Percentiles rank a stretch among this genome's conserved stretches.
phyloP scores from a whole-genome alignment of 1,140 invertebrate genomes.

The Drosophila tristis region DNA sequence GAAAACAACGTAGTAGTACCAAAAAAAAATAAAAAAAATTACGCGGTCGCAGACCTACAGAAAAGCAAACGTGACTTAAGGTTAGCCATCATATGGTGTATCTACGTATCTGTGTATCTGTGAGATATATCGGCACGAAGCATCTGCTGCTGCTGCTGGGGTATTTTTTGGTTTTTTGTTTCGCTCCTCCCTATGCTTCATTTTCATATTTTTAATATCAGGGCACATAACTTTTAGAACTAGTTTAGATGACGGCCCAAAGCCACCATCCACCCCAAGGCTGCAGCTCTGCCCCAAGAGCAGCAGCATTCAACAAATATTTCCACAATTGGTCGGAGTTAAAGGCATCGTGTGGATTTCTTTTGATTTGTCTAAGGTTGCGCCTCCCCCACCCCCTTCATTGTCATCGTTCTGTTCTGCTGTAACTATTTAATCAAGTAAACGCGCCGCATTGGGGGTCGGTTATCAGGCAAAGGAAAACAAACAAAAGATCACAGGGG shows the following conservation, averaged over 20 bases:
- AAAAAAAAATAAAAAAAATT: constrained; percentile 39
- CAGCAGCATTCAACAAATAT: constrained; percentile 35
- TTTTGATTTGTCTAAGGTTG: constrained; percentile 33
- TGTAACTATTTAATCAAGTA: constrained; percentile 58
- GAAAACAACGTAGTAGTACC: constrained; percentile 33
- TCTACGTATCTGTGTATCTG: constrained; percentile 9
- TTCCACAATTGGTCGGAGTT: constrained; percentile 23
- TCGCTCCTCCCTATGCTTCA: constrained; percentile 20
- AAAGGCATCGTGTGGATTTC: constrained; percentile 36
- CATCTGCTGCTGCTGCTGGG: constrained; percentile 17
- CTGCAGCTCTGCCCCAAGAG: constrained; percentile 20
- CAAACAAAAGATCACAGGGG: constrained; percentile 20
- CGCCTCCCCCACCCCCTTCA: not conserved
- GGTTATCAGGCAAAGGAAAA: constrained; percentile 53
- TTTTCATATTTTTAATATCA: constrained; percentile 49
- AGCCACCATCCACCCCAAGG: constrained; percentile 21
- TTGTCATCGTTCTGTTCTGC: constrained; percentile 25
- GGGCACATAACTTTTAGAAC: constrained; percentile 45
- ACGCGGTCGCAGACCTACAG: constrained; percentile 74
- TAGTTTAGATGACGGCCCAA: constrained; percentile 25
- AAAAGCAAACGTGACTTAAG: constrained; percentile 77
- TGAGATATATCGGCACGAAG: constrained; percentile 56
- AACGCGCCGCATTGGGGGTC: constrained; percentile 40
- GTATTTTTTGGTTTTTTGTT: constrained; percentile 8
- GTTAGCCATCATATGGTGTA: constrained; percentile 46